phyloP scores from a whole-genome alignment of 92 coral and sea anemone species.

The Paramuricea clavata region DNA sequence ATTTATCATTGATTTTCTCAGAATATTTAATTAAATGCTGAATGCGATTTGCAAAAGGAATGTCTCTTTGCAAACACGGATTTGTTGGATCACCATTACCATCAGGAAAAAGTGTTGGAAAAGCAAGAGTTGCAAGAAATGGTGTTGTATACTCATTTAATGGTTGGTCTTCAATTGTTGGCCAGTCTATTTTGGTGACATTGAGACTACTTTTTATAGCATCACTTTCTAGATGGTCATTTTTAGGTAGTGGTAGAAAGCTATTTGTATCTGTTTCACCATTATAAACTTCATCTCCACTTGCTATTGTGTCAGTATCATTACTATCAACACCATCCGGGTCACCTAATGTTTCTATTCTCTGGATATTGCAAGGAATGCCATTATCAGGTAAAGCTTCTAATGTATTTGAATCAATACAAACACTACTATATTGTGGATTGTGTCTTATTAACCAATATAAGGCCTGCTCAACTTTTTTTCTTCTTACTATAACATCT shows the following conservation, averaged over 20 bases:
- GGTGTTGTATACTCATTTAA: constrained; percentile 62
- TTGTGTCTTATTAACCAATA: no score
- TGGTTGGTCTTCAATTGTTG: constrained; percentile 50
- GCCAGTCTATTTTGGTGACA: constrained; percentile 51
- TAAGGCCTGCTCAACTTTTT: constrained; percentile 62
- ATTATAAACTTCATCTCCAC: constrained; percentile 26
- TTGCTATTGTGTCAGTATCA: not conserved
- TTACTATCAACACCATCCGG: not conserved
- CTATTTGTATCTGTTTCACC: constrained; percentile 44
- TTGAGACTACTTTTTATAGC: constrained; percentile 44
- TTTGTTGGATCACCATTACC: no score
- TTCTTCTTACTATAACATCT: constrained; percentile 66
- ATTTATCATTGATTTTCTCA: constrained; percentile 49
- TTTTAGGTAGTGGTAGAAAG: constrained; percentile 54
- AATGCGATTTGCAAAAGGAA: constrained; percentile 41
- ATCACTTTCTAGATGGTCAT: constrained; percentile 56
- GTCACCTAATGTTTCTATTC: constrained; percentile 36
- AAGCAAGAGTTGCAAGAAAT: constrained; percentile 52
- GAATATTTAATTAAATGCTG: constrained; percentile 66
- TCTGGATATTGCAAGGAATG: constrained; percentile 45
- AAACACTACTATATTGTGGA: constrained; percentile 46
- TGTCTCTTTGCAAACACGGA: no score
- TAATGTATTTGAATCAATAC: constrained; percentile 26
- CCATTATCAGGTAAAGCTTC: constrained; percentile 52
- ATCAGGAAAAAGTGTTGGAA: constrained; percentile 64